Conservation (phyloP, 2,113 vertebrate species). For the Engystomops pustulosus region DNA sequence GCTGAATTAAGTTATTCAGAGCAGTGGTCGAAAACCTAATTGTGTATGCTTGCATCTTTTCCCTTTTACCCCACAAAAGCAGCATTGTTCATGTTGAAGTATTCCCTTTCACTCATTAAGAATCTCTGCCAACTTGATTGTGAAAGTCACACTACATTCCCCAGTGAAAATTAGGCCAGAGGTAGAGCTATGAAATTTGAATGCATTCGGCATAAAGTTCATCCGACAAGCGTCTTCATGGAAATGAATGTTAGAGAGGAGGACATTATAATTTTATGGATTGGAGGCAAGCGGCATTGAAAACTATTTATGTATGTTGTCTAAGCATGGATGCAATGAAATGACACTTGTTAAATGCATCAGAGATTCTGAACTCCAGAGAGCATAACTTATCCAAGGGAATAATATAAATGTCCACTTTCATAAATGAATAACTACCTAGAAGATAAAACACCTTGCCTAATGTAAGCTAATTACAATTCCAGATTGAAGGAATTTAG, state of each 20-base stretch:
- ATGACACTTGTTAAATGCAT: constrained; percentile 63
- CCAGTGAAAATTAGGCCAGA: constrained; percentile 65
- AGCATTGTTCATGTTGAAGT: constrained; percentile 72
- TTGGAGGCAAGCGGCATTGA: constrained; percentile 58
- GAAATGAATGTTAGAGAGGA: constrained; percentile 46
- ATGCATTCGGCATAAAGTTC: constrained; percentile 65
- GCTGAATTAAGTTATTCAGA: constrained; percentile 78
- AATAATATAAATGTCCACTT: constrained; percentile 65
- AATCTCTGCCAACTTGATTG: constrained; percentile 75
- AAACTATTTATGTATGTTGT: constrained; percentile 46
- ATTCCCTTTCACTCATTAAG: constrained; percentile 74
- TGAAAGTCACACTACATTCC: constrained; percentile 69
- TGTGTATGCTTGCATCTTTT: constrained; percentile 72
- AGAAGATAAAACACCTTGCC: constrained; percentile 59
- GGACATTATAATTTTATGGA: constrained; percentile 52
- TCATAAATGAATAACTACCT: constrained; percentile 62
- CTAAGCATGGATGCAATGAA: constrained; percentile 62
- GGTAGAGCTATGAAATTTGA: constrained; percentile 62
- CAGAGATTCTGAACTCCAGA: constrained; percentile 59
- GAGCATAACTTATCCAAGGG: constrained; percentile 62
- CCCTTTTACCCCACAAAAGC: constrained; percentile 74
- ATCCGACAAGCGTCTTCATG: constrained; percentile 59
- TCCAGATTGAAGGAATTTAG: constrained; percentile 64
- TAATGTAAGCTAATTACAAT: constrained; percentile 70
- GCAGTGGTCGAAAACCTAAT: constrained; percentile 68